These are phyloP conservation scores for Urosaurus nigricauda DNA, from an alignment of 2,797 vertebrate species.

Conservation along the genomic window DNA sequence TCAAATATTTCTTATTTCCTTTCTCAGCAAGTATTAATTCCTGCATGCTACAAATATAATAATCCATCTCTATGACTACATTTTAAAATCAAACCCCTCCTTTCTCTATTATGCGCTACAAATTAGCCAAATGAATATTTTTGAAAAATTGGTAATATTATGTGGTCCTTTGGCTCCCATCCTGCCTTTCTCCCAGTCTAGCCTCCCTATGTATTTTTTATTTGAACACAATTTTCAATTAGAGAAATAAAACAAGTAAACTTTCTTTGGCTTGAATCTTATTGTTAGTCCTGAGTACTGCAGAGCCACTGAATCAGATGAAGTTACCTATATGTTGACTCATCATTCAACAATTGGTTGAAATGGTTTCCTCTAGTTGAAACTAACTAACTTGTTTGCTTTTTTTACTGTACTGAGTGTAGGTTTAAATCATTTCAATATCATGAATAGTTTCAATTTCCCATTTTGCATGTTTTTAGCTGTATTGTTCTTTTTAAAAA, in stretches of 20 bases:
- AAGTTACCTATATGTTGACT: too few relatives aligned
- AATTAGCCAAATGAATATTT: conserved; percentile 81
- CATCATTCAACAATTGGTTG: too few relatives aligned
- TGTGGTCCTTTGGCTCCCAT: conserved; percentile 65
- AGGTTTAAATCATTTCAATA: too few relatives aligned
- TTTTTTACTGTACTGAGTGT: too few relatives aligned
- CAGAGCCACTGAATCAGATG: too few relatives aligned
- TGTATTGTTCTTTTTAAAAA: too few relatives aligned
- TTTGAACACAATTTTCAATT: conserved; percentile 63
- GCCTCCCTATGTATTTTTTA: conserved; percentile 39
- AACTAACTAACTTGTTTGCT: too few relatives aligned
- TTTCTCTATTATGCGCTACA: conserved; percentile 73
- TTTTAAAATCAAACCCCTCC: conserved; percentile 65
- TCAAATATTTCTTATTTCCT: conserved; percentile 71
- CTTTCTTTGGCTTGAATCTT: too few relatives aligned
- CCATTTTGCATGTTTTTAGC: too few relatives aligned
- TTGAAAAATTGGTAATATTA: conserved; percentile 77
- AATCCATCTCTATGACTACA: conserved; percentile 72
- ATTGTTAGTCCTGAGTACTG: too few relatives aligned
- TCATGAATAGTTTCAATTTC: too few relatives aligned
- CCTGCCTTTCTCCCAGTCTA: conserved; percentile 59
- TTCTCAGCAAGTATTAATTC: conserved; percentile 68
- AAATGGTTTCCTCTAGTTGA: too few relatives aligned
- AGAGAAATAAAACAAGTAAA: background rate
- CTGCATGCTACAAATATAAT: conserved; percentile 65